These are phyloP conservation scores for Metopia argyrocephala DNA, from an alignment of 2,888 invertebrate genomes.

Conservation along the genomic window DNA sequence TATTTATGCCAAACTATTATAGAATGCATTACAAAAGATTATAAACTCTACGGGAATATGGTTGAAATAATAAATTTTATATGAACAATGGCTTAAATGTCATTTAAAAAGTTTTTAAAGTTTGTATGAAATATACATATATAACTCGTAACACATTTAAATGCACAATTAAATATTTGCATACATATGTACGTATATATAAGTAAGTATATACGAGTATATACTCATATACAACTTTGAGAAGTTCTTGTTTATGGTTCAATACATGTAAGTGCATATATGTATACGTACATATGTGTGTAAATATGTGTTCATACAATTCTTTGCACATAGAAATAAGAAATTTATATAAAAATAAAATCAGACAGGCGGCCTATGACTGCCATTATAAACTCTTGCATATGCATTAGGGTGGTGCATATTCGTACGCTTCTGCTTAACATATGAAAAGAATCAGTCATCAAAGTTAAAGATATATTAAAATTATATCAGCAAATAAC, in stretches of 20 bases:
- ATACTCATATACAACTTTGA: neutral
- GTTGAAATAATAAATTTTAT: neutral
- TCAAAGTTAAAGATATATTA: too few relatives aligned
- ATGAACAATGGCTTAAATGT: neutral
- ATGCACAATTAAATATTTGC: neutral
- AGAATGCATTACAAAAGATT: neutral
- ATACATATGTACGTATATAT: neutral
- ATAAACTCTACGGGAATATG: neutral
- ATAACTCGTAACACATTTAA: too few relatives aligned
- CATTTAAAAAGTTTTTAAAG: too few relatives aligned
- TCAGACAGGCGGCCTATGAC: neutral
- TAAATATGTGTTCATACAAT: too few relatives aligned
- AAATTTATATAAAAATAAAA: neutral
- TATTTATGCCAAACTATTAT: constrained; percentile 14
- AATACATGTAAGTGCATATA: too few relatives aligned
- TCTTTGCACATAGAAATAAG: neutral
- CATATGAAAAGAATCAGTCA: too few relatives aligned
- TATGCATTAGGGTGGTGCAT: neutral
- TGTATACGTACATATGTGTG: too few relatives aligned
- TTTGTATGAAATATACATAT: too few relatives aligned
- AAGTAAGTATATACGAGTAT: neutral
- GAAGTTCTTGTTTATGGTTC: neutral
- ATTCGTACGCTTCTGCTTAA: too few relatives aligned
- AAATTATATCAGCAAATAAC: too few relatives aligned
- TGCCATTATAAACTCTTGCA: neutral